These are phyloP conservation scores for Caenorhabditis angaria DNA, from an alignment of 2,888 invertebrate genomes.

Conservation along the genomic window DNA sequence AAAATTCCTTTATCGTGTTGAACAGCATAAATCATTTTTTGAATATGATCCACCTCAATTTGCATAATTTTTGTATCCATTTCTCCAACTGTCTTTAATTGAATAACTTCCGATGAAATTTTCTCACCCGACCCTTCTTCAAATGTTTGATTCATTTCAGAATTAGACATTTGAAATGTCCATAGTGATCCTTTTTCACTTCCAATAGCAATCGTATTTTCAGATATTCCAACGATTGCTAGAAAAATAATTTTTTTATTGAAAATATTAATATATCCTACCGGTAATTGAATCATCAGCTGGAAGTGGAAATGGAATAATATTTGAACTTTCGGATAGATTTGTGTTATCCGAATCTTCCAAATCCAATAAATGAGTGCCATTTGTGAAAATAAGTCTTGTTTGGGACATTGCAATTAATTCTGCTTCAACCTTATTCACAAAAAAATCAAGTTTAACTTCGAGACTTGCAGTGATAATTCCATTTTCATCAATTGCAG, in stretches of 20 bases:
- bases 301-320: slow-evolving; percentile 53
- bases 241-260: not conserved
- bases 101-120: slow-evolving; percentile 27
- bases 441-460: slow-evolving; percentile 29
- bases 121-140: slow-evolving; percentile 19
- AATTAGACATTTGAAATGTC: slow-evolving; percentile 39
- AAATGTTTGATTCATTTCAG: slow-evolving; percentile 27
- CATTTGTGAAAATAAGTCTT: slow-evolving; percentile 62
- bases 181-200: slow-evolving; percentile 36
- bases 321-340: slow-evolving; percentile 52
- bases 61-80: slow-evolving; percentile 41
- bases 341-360: slow-evolving; percentile 59
- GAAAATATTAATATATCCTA: slow-evolving; percentile 7
- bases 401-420: slow-evolving; percentile 22
- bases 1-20: slow-evolving; percentile 50
- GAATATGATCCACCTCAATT: slow-evolving; percentile 45
- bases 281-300: slow-evolving; percentile 58
- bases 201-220: slow-evolving; percentile 31
- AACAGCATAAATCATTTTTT: slow-evolving; percentile 46
- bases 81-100: slow-evolving; percentile 33
- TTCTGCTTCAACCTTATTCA: slow-evolving; percentile 38
- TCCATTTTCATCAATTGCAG: slow-evolving; percentile 44
- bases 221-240: slow-evolving; percentile 37
- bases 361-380: slow-evolving; percentile 53
- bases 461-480: slow-evolving; percentile 26